Evolutionary conservation across 2,888 invertebrate species (phyloP), one percentile per base, ranked within the genome.

Genomic region (Adelphocoris suturalis): DNA sequence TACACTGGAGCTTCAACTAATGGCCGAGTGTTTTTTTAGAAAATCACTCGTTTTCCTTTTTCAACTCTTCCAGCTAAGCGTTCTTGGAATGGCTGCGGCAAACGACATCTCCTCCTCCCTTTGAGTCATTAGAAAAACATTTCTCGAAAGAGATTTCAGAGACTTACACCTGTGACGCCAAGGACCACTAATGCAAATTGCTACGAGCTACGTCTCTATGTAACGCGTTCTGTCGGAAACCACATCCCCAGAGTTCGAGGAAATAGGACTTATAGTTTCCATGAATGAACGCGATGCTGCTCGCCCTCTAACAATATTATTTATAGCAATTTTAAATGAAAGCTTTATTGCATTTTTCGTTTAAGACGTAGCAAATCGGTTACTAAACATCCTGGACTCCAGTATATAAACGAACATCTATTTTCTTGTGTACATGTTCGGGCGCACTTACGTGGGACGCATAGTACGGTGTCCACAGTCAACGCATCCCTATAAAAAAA

Each of bases 121-220:
- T 68, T 68, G 68, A 68, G 23, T 19, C 68, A 68, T 68, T 68
- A 68, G 68, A 68, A 68, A 68, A 68, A 68, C 68, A 68, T 68
- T 23, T 68, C 23, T 23, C 13, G 68, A 68, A 23, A 19, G 61
- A 68, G 68, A 68, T 68, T 23, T 13, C 27, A 11, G 68, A 23
- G 68, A 68, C 9, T 68, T 68, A 68, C 68, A 68, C 23, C 68
- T 68, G 68, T 19, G 61, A 61, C 61, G 61, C 11, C 68, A 3
- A 19, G 11, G 23, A 23, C 23, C 68, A 23, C 23, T 23, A 23
- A 68, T 68, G 68, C 9, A 23, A 23, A 68, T 68, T 68, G 23
- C 68, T 7, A 23, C 23, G 68, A 12, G 61, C 61, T n/a, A 61
- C 19, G 19, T 61, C 19, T 61, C 19, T n/a, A n/a, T 19, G 1